Evolutionary conservation across 1,140 invertebrate genomes (phyloP).

Genomic region (Megathymus violae): DNA sequence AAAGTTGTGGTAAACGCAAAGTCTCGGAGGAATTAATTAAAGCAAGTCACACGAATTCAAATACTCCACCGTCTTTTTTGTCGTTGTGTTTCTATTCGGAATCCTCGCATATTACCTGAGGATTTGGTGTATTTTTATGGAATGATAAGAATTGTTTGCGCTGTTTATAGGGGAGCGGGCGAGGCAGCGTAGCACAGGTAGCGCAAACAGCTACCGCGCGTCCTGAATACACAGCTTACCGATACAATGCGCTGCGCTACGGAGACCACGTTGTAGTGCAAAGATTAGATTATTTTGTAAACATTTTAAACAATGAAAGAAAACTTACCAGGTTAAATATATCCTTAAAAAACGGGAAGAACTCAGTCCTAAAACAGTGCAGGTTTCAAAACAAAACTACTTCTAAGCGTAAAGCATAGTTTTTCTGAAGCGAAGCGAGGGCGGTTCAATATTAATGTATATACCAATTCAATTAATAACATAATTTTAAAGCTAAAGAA

Average conservation of each 20-base stretch:
- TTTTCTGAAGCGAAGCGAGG: too few species aligned
- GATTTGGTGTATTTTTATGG: slow-evolving; percentile 69
- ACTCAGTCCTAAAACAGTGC: too few species aligned
- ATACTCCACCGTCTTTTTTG: slow-evolving; percentile 48
- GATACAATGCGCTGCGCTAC: slow-evolving; percentile 49
- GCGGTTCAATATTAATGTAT: too few species aligned
- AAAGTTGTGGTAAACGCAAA: slow-evolving; percentile 67
- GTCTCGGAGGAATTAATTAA: slow-evolving; percentile 54
- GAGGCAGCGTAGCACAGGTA: slow-evolving; percentile 75
- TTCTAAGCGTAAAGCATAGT: too few species aligned
- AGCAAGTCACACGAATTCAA: slow-evolving; percentile 43
- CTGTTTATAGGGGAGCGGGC: slow-evolving; percentile 51
- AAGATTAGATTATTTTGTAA: too few species aligned
- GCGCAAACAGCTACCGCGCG: slow-evolving; percentile 73
- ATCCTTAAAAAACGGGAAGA: too few species aligned
- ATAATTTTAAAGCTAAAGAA: too few species aligned
- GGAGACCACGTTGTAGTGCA: slow-evolving; percentile 38
- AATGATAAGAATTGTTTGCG: slow-evolving; percentile 74
- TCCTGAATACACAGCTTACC: slow-evolving; percentile 72
- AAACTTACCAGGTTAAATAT: too few species aligned
- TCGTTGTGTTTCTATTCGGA: slow-evolving; percentile 62
- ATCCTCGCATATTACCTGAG: slow-evolving; percentile 61
- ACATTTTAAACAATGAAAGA: too few species aligned
- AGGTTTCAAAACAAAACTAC: too few species aligned
- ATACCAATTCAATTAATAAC: too few species aligned